phyloP scores from a whole-genome alignment of 2,113 vertebrate genomes.

The Dicerorhinus sumatrensis region DNA sequence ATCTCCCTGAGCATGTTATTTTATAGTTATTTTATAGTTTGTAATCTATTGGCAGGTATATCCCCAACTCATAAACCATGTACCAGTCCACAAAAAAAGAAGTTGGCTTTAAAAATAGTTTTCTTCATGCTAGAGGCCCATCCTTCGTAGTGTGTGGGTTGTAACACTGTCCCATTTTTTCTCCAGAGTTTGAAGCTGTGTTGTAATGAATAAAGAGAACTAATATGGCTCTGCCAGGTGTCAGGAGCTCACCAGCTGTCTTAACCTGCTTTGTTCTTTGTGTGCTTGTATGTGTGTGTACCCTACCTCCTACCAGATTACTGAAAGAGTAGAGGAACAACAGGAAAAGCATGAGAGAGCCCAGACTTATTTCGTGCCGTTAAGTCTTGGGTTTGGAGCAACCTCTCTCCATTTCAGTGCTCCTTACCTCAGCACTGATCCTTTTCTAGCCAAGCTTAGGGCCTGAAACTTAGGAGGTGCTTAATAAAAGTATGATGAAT shows the following conservation, averaged over 20 bases:
- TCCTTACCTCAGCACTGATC: background rate
- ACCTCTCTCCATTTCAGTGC: background rate
- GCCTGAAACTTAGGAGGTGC: background rate
- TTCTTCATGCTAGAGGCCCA: background rate
- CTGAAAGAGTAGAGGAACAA: background rate
- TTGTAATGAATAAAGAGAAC: background rate
- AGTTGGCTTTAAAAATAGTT: background rate
- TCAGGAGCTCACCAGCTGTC: background rate
- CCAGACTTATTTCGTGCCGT: background rate
- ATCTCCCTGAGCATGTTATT: background rate
- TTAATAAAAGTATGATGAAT: conserved; percentile 3
- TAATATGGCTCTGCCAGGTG: background rate
- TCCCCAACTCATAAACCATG: background rate
- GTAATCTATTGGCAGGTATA: background rate
- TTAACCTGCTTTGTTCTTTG: background rate
- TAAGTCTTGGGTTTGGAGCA: background rate
- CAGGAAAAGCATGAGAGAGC: background rate
- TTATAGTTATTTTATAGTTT: background rate
- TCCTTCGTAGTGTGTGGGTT: background rate
- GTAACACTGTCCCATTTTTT: background rate
- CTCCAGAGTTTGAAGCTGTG: background rate
- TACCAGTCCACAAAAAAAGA: background rate
- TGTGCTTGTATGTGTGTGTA: background rate
- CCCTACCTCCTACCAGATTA: background rate
- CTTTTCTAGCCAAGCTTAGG: background rate